These are phyloP conservation scores for Arrhamphus sclerolepis DNA, from an alignment of 2,797 vertebrate species.

Conservation along the genomic window DNA sequence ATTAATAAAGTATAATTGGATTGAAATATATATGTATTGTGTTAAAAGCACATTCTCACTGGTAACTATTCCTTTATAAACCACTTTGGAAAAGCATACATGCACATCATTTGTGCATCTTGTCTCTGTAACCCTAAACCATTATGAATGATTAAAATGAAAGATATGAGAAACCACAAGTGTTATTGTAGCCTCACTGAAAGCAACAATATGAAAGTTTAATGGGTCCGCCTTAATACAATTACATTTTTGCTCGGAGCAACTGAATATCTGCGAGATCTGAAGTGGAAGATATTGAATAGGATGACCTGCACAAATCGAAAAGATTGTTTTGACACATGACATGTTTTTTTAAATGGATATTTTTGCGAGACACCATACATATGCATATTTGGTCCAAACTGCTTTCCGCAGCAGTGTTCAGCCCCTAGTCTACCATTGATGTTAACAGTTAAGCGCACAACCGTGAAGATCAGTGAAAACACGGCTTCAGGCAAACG, in stretches of 20 bases:
- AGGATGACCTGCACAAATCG: conserved; percentile 16
- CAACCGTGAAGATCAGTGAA: not conserved
- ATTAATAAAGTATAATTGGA: no score
- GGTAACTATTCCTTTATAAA: no score
- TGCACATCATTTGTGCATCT: not conserved
- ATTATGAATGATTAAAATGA: conserved; percentile 5
- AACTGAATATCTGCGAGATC: conserved; percentile 5
- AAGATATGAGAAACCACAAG: conserved; percentile 6
- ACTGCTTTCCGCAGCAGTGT: not conserved
- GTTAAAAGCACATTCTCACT: no score
- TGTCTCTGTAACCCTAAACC: not conserved
- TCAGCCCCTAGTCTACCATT: not conserved
- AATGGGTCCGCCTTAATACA: conserved; percentile 15
- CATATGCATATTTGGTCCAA: not conserved
- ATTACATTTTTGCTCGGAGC: conserved; percentile 6
- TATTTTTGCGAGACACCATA: not conserved
- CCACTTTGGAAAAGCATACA: no score
- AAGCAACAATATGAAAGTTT: conserved; percentile 9
- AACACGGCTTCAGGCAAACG: not conserved
- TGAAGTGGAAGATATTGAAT: conserved; percentile 14
- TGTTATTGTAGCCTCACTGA: not conserved
- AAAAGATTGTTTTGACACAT: not conserved
- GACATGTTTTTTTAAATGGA: not conserved
- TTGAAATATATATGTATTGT: no score
- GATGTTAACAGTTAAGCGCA: conserved; percentile 3